Percentiles rank a stretch among this genome's conserved stretches.
phyloP scores from a whole-genome alignment of 2,888 invertebrate genomes.

The Eumerus sabulonum region DNA sequence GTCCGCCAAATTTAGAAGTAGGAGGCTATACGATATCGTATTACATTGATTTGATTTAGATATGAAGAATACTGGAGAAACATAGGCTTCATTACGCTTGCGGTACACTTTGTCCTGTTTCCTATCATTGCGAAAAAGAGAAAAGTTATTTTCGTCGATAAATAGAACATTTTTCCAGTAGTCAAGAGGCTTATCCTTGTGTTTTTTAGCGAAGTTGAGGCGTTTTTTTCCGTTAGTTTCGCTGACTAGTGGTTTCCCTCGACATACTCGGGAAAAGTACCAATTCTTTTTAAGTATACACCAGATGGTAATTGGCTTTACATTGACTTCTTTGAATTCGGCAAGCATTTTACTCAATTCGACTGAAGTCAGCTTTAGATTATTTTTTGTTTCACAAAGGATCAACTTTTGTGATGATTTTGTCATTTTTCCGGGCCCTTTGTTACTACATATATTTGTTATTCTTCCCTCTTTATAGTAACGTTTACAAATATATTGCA shows the following conservation, averaged over 20 bases:
- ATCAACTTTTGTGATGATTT: background rate
- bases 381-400: background rate
- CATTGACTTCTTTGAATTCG: no score
- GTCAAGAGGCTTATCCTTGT: no score
- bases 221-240: background rate
- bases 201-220: no score
- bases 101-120: background rate
- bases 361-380: background rate
- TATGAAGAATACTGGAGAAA: no score
- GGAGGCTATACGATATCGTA: no score
- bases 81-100: background rate
- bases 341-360: no score
- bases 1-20: constrained; percentile 30
- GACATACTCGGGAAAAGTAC: background rate
- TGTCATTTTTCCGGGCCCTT: background rate
- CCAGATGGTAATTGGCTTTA: background rate
- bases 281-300: background rate
- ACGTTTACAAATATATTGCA: constrained; percentile 1
- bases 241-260: background rate
- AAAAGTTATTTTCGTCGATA: background rate
- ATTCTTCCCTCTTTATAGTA: background rate
- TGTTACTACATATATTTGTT: background rate
- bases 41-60: no score
- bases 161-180: no score
- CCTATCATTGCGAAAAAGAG: background rate